Conservation (phyloP, 2,797 vertebrate species). For the Bovichtus diacanthus region DNA sequence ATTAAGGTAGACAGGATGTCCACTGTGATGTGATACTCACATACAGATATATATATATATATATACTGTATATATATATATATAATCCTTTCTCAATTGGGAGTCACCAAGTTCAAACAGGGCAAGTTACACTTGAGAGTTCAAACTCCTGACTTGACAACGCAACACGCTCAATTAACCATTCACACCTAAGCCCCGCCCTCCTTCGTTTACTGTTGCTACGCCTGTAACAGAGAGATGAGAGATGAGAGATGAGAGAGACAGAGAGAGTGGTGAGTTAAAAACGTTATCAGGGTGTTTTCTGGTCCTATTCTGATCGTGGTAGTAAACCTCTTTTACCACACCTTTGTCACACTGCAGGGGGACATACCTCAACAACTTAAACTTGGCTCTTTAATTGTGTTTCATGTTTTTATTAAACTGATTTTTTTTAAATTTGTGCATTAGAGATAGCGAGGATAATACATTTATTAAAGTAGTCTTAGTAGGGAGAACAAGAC, state of each 20-base stretch:
- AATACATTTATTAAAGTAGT: neutral
- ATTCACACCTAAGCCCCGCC: neutral
- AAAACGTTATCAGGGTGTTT: neutral
- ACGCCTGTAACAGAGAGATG: neutral
- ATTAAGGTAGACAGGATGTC: slow-evolving; percentile 11
- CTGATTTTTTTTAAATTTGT: neutral
- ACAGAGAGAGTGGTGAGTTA: neutral
- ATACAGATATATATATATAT: too few relatives aligned
- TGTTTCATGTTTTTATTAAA: neutral
- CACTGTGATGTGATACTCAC: slow-evolving; percentile 7
- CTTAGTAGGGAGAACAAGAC: neutral
- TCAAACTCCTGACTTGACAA: neutral
- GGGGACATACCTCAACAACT: neutral
- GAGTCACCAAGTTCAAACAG: slow-evolving; percentile 7
- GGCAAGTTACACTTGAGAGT: neutral
- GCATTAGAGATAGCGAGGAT: neutral
- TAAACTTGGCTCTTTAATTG: neutral
- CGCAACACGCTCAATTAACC: neutral
- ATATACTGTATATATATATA: too few relatives aligned
- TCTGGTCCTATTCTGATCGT: neutral
- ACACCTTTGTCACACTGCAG: neutral
- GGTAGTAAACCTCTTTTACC: neutral
- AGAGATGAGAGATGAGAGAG: too few relatives aligned
- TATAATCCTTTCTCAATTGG: neutral
- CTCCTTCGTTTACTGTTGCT: neutral